A percentile compares a stretch with the other conserved stretches of the same genome.
Conservation (phyloP, 2,113 vertebrate genomes). For the Xiphorhynchus elegans region DNA sequence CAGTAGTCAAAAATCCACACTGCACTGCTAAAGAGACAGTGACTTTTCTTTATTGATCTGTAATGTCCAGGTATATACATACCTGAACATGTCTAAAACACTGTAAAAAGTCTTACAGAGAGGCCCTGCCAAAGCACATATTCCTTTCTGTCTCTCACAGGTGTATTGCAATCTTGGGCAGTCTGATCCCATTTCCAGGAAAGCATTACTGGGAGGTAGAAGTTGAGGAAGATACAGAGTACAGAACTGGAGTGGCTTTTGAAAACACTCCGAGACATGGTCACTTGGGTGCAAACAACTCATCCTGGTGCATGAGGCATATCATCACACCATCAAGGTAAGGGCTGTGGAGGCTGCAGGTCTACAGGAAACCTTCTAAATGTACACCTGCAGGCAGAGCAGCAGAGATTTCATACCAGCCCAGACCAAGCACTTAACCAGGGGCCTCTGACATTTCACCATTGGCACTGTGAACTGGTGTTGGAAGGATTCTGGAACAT, state of each 20-base stretch:
- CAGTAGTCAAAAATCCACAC: background rate
- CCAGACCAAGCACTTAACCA: background rate
- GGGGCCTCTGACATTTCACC: background rate
- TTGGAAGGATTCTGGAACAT: background rate
- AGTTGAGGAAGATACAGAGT: constrained; percentile 82
- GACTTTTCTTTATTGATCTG: background rate
- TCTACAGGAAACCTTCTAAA: background rate
- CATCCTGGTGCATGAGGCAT: constrained; percentile 94
- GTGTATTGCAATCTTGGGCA: constrained; percentile 88
- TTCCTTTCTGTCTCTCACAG: constrained; percentile 66
- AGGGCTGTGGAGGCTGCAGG: background rate
- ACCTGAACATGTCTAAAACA: background rate
- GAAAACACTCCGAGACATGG: constrained; percentile 84
- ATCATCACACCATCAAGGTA: constrained; percentile 86
- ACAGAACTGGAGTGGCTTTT: constrained; percentile 86
- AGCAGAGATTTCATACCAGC: background rate
- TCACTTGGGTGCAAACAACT: constrained; percentile 83
- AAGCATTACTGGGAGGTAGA: constrained; percentile 94
- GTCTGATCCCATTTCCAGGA: constrained; percentile 85
- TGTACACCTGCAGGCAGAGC: background rate
- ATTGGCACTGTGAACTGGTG: background rate
- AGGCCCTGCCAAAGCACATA: background rate
- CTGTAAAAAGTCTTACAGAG: background rate
- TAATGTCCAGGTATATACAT: background rate
- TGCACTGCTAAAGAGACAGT: background rate